Conservation (phyloP, 1,140 invertebrate genomes). For the Eurosta solidaginis region DNA sequence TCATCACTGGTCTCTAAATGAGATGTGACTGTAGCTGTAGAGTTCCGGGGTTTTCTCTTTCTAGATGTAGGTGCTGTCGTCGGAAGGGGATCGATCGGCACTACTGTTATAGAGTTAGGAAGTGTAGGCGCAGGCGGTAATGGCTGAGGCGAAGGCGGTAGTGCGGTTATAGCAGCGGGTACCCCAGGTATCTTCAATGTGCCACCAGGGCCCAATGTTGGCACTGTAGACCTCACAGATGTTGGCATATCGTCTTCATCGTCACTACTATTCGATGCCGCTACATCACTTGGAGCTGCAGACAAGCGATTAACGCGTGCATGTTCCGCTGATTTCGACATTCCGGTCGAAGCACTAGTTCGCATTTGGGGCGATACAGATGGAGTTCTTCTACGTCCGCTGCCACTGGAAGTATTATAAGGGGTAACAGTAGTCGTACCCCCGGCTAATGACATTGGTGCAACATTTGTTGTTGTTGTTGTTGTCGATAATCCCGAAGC, state of each 20-base stretch:
- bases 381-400: not conserved
- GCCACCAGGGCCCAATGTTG: conserved; percentile 38
- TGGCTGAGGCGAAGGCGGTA: conserved; percentile 34
- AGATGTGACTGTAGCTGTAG: conserved; percentile 34
- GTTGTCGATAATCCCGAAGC: not conserved
- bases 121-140: conserved; percentile 16
- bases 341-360: not conserved
- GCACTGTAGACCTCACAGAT: not conserved
- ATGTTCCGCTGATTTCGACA: not conserved
- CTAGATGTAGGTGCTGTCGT: conserved; percentile 28
- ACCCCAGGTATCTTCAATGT: conserved; percentile 50
- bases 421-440: conserved; percentile 31
- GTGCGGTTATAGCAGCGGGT: conserved; percentile 50
- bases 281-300: not conserved
- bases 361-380: conserved; percentile 2
- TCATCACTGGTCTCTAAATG: conserved; percentile 53
- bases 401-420: not conserved
- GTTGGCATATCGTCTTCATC: not conserved
- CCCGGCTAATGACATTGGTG: conserved; percentile 29
- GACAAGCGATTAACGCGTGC: not conserved
- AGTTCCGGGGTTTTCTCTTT: conserved; percentile 40
- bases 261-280: conserved; percentile 29
- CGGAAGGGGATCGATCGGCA: conserved; percentile 19
- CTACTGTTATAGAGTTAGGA: conserved; percentile 28
- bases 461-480: not conserved